A percentile compares a stretch with the other conserved stretches of the same genome.
phyloP scores from a whole-genome alignment of 2,888 invertebrate genomes.

The Phymatocera aterrima region DNA sequence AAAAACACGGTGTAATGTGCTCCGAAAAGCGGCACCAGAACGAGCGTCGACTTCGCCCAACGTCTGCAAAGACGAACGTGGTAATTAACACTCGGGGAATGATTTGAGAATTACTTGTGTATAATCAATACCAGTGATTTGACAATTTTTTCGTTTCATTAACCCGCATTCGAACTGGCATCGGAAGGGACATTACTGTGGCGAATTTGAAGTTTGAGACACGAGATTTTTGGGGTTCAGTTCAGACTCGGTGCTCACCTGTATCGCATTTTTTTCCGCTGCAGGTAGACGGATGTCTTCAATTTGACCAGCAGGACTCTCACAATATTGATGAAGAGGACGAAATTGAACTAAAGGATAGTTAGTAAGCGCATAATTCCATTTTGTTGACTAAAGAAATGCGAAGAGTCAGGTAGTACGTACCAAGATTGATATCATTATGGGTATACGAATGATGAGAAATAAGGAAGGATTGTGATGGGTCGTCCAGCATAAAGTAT shows the following conservation, averaged over 20 bases:
- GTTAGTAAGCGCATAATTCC: not conserved
- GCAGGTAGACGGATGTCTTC: slow-evolving; percentile 77
- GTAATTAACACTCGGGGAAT: not conserved
- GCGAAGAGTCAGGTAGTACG: not conserved
- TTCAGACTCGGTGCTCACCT: slow-evolving; percentile 71
- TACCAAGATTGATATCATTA: slow-evolving; percentile 79
- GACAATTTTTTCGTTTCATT: not conserved
- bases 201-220: not conserved
- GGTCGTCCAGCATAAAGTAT: slow-evolving; percentile 80
- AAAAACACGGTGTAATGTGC: slow-evolving; percentile 80
- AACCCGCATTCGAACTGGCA: not conserved
- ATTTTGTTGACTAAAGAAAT: slow-evolving; percentile 45
- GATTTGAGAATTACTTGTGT: too few relatives aligned
- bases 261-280: slow-evolving; percentile 79
- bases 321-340: slow-evolving; percentile 80
- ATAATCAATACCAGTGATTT: too few relatives aligned
- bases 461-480: slow-evolving; percentile 75
- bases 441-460: slow-evolving; percentile 78
- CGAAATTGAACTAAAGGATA: slow-evolving; percentile 79
- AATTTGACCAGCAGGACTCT: slow-evolving; percentile 78
- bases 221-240: not conserved
- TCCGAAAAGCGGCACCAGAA: slow-evolving; percentile 82
- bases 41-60: slow-evolving; percentile 80
- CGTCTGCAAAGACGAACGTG: slow-evolving; percentile 72
- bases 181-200: not conserved